Evolutionary conservation across 23 tunicate genomes (phyloP).

Genomic region (Styela clava): DNA sequence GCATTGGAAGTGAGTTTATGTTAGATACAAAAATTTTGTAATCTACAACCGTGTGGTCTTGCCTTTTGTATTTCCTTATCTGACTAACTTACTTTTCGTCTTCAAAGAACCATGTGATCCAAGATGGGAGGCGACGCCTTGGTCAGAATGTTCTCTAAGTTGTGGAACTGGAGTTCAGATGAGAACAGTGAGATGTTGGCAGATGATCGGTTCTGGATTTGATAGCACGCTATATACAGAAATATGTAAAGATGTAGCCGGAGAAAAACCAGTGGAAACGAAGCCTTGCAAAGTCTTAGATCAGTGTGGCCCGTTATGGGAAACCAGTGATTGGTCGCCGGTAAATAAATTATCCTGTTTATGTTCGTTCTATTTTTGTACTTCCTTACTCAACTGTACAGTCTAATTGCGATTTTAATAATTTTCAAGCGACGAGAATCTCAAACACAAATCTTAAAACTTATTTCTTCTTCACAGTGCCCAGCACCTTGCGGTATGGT

Average conservation of each 20-base stretch:
- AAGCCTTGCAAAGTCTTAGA: conserved; percentile 21
- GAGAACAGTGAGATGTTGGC: conserved; percentile 27
- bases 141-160: conserved; percentile 30
- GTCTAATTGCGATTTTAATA: too few species aligned
- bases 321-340: conserved; percentile 29
- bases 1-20: conserved; percentile 5
- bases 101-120: conserved; percentile 24
- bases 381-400: too few species aligned
- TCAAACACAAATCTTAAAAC: too few species aligned
- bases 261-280: conserved; percentile 21
- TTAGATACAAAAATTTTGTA: background rate
- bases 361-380: too few species aligned
- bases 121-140: conserved; percentile 29
- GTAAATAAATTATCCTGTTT: background rate
- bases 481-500: conserved; percentile 15
- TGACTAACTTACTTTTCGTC: too few species aligned
- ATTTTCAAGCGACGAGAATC: too few species aligned
- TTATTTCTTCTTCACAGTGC: conserved; percentile 1
- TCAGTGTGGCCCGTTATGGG: conserved; percentile 29
- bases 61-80: too few species aligned
- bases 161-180: conserved; percentile 21
- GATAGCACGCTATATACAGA: conserved; percentile 27
- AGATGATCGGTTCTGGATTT: conserved; percentile 16
- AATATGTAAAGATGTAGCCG: background rate
- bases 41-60: background rate